Conservation (phyloP, 2,888 invertebrate species). For the Drosophila anomelani region DNA sequence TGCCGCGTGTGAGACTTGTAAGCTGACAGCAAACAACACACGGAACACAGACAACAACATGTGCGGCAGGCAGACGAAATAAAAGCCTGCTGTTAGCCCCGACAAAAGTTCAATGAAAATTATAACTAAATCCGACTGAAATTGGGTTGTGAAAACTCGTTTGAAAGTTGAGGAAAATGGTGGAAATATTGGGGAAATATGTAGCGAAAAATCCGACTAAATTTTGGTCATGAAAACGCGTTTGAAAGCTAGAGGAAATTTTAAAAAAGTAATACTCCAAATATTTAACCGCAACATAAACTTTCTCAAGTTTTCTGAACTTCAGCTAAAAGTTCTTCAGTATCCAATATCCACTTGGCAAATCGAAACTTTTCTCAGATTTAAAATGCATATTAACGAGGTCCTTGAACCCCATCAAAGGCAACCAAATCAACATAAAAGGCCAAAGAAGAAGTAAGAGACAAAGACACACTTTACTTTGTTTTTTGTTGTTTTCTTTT, state of each 20-base stretch:
- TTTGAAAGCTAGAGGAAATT: neutral
- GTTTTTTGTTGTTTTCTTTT: conserved; percentile 7
- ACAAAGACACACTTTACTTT: conserved; percentile 17
- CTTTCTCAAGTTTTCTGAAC: neutral
- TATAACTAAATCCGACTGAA: conserved; percentile 10
- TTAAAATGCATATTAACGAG: conserved; percentile 13
- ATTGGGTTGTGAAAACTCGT: neutral
- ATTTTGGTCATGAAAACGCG: neutral
- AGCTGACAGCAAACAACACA: conserved; percentile 33
- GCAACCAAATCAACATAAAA: conserved; percentile 32
- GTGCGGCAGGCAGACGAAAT: conserved; percentile 25
- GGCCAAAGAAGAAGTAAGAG: neutral
- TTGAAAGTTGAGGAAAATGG: neutral
- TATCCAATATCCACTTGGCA: conserved; percentile 13
- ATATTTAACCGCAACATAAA: neutral
- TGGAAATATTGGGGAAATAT: neutral
- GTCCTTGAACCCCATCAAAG: conserved; percentile 25
- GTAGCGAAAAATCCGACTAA: neutral
- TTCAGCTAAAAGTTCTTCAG: neutral
- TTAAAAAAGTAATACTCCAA: neutral
- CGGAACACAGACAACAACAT: conserved; percentile 38
- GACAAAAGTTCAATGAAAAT: conserved; percentile 16
- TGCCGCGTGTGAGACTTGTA: conserved; percentile 17
- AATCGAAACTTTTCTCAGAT: conserved; percentile 8
- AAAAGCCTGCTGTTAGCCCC: conserved; percentile 9